phyloP scores from a whole-genome alignment of 92 coral and sea anemone species.

The Micromussa lordhowensis region DNA sequence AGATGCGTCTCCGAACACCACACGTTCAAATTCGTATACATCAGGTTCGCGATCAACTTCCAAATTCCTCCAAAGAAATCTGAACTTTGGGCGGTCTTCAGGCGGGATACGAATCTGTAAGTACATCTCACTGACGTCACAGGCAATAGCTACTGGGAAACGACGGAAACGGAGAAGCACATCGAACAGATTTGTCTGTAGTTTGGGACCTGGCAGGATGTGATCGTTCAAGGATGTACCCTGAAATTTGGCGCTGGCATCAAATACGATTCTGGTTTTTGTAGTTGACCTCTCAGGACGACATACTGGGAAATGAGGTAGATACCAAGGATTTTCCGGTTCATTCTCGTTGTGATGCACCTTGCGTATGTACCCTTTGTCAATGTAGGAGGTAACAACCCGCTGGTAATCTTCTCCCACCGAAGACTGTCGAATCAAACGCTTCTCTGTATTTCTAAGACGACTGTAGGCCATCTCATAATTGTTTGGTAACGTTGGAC shows the following conservation, averaged over 20 bases:
- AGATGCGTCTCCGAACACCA: conserved; percentile 59
- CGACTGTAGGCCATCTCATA: too few relatives aligned
- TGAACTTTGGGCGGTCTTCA: conserved; percentile 57
- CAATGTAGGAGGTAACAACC: too few relatives aligned
- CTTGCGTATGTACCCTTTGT: not conserved
- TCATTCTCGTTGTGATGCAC: not conserved
- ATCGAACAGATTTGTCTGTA: conserved; percentile 13
- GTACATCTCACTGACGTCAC: conserved; percentile 28
- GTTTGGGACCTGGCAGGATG: conserved; percentile 24
- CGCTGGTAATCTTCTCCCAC: too few relatives aligned
- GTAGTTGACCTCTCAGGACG: not conserved
- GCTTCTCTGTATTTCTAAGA: too few relatives aligned
- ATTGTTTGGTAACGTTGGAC: not conserved
- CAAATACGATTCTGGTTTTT: conserved; percentile 31
- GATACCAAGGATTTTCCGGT: conserved; percentile 21
- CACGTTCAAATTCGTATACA: conserved; percentile 61
- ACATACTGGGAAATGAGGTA: conserved; percentile 24
- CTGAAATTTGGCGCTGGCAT: conserved; percentile 7
- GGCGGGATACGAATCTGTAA: conserved; percentile 49
- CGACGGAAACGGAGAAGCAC: conserved; percentile 24
- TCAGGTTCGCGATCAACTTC: conserved; percentile 56
- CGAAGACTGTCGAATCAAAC: too few relatives aligned
- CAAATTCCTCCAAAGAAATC: conserved; percentile 63
- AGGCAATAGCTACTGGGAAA: conserved; percentile 17
- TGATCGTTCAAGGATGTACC: conserved; percentile 23